Conservation (phyloP, 2,888 invertebrate species). For the Ptilodon capucinus region DNA sequence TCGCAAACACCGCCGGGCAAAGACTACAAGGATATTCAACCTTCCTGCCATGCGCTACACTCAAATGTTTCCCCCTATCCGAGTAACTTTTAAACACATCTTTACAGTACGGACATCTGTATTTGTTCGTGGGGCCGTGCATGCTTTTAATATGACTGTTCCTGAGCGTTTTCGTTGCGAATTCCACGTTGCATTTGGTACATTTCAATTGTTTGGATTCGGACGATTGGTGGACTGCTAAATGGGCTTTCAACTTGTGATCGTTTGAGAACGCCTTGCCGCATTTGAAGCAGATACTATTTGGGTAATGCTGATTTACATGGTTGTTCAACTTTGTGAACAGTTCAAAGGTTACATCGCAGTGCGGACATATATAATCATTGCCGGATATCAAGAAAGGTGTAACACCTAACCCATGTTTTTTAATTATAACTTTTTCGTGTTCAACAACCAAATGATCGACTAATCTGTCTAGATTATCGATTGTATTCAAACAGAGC, state of each 20-base stretch:
- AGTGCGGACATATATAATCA: constrained; percentile 54
- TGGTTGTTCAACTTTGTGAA: constrained; percentile 67
- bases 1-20: constrained; percentile 61
- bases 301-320: constrained; percentile 67
- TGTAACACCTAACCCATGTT: constrained; percentile 56
- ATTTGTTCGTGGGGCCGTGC: constrained; percentile 51
- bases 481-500: constrained; percentile 46
- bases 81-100: constrained; percentile 62
- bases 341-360: constrained; percentile 53
- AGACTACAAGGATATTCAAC: constrained; percentile 65
- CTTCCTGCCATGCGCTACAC: constrained; percentile 51
- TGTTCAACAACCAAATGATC: constrained; percentile 59
- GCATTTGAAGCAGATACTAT: constrained; percentile 67
- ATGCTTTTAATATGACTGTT: constrained; percentile 50
- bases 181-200: constrained; percentile 54
- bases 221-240: constrained; percentile 47
- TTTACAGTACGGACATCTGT: constrained; percentile 57
- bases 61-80: constrained; percentile 55
- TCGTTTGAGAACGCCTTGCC: constrained; percentile 63
- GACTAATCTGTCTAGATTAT: constrained; percentile 48
- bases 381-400: constrained; percentile 55
- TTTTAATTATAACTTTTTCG: constrained; percentile 48
- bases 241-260: constrained; percentile 59
- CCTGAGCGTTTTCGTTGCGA: constrained; percentile 45
- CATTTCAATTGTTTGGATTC: constrained; percentile 46